Evolutionary conservation across 2,797 vertebrate species (phyloP).

Genomic region (Saxicola maurus): DNA sequence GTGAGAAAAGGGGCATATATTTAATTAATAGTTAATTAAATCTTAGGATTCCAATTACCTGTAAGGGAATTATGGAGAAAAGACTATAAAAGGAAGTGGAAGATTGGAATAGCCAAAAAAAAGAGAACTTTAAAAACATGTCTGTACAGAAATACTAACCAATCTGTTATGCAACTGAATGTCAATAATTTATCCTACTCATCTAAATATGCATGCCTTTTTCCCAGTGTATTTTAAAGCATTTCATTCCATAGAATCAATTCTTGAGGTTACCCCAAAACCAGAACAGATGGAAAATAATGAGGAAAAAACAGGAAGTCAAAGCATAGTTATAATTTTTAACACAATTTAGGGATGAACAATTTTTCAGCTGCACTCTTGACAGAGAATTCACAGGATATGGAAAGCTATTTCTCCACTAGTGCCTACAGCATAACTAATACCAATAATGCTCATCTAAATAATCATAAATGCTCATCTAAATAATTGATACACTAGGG

Average conservation of each 20-base stretch:
- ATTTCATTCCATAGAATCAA: neutral
- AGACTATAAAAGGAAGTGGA: neutral
- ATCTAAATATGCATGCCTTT: constrained; percentile 4
- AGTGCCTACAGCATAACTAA: neutral
- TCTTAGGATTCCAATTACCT: constrained; percentile 6
- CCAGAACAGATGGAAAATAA: constrained; percentile 50
- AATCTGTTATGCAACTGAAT: neutral
- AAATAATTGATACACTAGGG: neutral
- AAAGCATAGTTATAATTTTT: neutral
- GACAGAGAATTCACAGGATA: constrained; percentile 4
- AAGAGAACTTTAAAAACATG: neutral
- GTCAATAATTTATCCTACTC: constrained; percentile 6
- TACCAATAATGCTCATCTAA: neutral
- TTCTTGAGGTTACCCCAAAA: constrained; percentile 11
- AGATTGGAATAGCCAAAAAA: neutral
- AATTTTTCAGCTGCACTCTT: neutral
- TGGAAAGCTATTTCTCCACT: neutral
- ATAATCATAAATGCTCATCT: neutral
- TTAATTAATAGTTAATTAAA: constrained; percentile 41
- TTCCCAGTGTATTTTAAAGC: neutral
- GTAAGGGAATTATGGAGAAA: constrained; percentile 1
- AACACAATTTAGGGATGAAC: neutral
- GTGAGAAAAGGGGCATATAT: constrained; percentile 4
- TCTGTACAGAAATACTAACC: neutral
- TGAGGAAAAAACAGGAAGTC: constrained; percentile 23